phyloP scores from a whole-genome alignment of 1,140 invertebrate genomes.

The Drosophila sechellia region DNA sequence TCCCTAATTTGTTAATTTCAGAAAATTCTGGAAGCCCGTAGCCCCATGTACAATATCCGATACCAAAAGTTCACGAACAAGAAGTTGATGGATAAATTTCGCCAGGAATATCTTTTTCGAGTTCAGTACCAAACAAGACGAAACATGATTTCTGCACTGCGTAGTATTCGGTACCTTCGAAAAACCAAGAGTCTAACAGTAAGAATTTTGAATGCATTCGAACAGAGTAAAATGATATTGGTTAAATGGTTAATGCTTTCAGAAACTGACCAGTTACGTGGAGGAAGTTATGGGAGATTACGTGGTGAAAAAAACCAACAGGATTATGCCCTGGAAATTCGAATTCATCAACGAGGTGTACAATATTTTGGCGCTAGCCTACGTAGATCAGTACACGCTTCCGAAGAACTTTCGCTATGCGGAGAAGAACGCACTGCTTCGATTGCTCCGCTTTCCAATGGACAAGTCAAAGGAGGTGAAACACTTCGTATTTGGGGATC shows the following conservation, averaged over 20 bases:
- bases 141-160: conserved; percentile 63
- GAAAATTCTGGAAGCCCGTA: conserved; percentile 79
- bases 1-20: conserved; percentile 1
- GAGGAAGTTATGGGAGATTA: conserved; percentile 80
- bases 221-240: too few species aligned
- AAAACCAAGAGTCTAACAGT: conserved; percentile 56
- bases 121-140: conserved; percentile 76
- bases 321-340: conserved; percentile 80
- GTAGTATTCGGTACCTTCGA: conserved; percentile 52
- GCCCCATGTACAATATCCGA: conserved; percentile 64
- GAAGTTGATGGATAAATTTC: conserved; percentile 47
- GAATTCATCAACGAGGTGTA: conserved; percentile 80
- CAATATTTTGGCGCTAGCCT: conserved; percentile 70
- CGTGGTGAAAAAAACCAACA: conserved; percentile 67
- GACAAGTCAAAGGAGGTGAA: conserved; percentile 55
- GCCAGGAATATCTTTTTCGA: conserved; percentile 54
- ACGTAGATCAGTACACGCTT: conserved; percentile 58
- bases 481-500: conserved; percentile 71
- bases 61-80: conserved; percentile 59
- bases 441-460: conserved; percentile 42
- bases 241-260: neutral
- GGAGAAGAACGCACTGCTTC: conserved; percentile 34
- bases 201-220: neutral
- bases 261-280: conserved; percentile 61
- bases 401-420: conserved; percentile 19